phyloP scores from a whole-genome alignment of 2,888 invertebrate species.

The Drosophila antonietae region DNA sequence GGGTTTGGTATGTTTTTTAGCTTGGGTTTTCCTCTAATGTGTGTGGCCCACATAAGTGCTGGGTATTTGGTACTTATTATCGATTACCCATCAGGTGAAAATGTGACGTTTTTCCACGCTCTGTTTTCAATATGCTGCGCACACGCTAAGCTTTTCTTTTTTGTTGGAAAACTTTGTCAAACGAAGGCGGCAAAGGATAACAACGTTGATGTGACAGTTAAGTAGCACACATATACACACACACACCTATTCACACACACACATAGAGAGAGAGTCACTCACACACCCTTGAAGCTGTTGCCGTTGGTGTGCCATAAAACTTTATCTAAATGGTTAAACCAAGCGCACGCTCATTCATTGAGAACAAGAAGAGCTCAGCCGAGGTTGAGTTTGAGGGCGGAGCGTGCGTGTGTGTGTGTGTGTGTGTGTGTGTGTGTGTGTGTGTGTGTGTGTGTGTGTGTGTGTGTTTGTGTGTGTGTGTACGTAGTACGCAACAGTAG shows the following conservation, averaged over 20 bases:
- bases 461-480: constrained; percentile 4
- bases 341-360: constrained; percentile 58
- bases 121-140: constrained; percentile 68
- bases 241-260: constrained; percentile 6
- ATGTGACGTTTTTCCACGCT: constrained; percentile 51
- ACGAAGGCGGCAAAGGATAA: constrained; percentile 60
- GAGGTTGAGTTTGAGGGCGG: constrained; percentile 8
- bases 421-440: constrained; percentile 6
- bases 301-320: constrained; percentile 74
- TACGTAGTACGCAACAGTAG: constrained; percentile 2
- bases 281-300: constrained; percentile 47
- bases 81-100: constrained; percentile 75
- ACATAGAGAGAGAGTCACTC: constrained; percentile 13
- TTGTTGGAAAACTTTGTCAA: constrained; percentile 68
- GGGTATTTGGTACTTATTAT: constrained; percentile 67
- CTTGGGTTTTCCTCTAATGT: constrained; percentile 17
- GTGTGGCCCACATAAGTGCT: constrained; percentile 35
- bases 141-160: constrained; percentile 55
- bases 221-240: constrained; percentile 35
- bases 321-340: constrained; percentile 77
- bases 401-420: not conserved
- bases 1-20: constrained; percentile 1
- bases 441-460: constrained; percentile 5
- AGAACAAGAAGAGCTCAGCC: constrained; percentile 1
- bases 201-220: constrained; percentile 59